Evolutionary conservation across 2,888 invertebrate genomes (phyloP), one percentile per base, ranked within the genome.

Genomic region (Trachelus troglodyta): DNA sequence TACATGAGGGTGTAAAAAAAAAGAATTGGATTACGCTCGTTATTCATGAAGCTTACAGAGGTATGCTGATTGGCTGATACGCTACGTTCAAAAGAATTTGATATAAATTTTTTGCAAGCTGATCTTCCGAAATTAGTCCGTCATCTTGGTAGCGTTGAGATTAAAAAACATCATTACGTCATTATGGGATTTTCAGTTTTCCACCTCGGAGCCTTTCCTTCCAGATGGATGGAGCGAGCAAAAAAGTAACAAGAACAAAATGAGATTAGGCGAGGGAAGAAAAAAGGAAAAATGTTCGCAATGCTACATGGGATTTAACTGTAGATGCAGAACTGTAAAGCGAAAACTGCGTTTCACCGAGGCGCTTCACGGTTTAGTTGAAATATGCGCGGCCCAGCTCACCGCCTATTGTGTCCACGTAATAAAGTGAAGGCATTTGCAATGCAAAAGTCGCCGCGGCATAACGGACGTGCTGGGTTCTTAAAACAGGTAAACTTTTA

Each of bases 401-500:
- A 77, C 82, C 76, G 79, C 56, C 82, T 79, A 86, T 88, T 87
- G 88, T 86, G 84, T 80, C 80, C 80, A 82, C 81, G 81, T 86
- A 86, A 87, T 88, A 88, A 88, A 87, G 83, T 85, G 83, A 83
- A 83, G 79, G 82, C 82, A 89, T 89, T 87, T 88, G 88, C 88
- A 88, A 86, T 89, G 88, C 88, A 89, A 81, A 87, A 79, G 76
- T 71, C 71, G 31, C 3, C 71, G 71, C 1, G 30, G 71, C 31
- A 15, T 33, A 34, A 71, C 71, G 71, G 71, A 31, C 31, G 9
- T 12, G 71, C 31, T 33, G 30, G 71, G 9, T 71, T 71, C 71
- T 71, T 71, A 71, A 71, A 71, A 71, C 71, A 71, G 30, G 71
- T 31, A 71, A 71, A 31, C 15, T 30, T 71, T 33, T 33, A 12